Base-by-base conservation (phyloP, 2,888 invertebrate species). In the Agonum fuliginosum region DNA sequence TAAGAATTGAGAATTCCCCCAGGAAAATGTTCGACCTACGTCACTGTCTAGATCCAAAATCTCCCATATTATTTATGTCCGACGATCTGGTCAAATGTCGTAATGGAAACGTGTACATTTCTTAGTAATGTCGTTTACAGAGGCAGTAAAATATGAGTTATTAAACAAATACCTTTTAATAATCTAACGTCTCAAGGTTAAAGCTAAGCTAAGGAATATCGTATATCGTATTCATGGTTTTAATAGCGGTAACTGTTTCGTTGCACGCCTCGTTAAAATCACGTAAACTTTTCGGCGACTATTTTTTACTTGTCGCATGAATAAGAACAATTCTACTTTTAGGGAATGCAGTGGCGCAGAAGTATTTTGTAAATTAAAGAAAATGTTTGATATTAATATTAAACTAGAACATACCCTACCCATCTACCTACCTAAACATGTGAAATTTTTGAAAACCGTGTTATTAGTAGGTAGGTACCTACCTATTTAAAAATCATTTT, bases 121-220 rank as follows among this genome's bases (percentile, higher is more conserved):
- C 73, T 58, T 37, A 34, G 58, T 74, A 74, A 72, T 72, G 72
- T 54, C 62, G 37, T 62, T 62, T 58, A 43, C 22, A 62, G 54
- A 62, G 58, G 20, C 20, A 34, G 41, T 51, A 62, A 62, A 74
- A 62, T 58, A 74, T 62, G 73, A 62, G 43, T 74, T 74, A 74
- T 74, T 74, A 58, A 74, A 74, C 58, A 62, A 62, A 74, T 62
- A 37, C 43, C 54, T 34, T 72, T 72, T 72, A 72, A 72, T 72
- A 72, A 48, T 51, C 24, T 72, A 30, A 19, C 72, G 34, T 71
- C 20, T 30, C 71, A 71, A 71, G 71, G 71, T 27, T 71, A 37
- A 37, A 30, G 8, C 30, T 17, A 58, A 24, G 8, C 58, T 58
- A 17, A 17, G 19, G 30, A 62, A 62, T 27, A 62, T 46, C 46